A percentile compares a stretch with the other conserved stretches of the same genome.
phyloP scores from a whole-genome alignment of 2,113 vertebrate species.

The Hemichromis elongatus region DNA sequence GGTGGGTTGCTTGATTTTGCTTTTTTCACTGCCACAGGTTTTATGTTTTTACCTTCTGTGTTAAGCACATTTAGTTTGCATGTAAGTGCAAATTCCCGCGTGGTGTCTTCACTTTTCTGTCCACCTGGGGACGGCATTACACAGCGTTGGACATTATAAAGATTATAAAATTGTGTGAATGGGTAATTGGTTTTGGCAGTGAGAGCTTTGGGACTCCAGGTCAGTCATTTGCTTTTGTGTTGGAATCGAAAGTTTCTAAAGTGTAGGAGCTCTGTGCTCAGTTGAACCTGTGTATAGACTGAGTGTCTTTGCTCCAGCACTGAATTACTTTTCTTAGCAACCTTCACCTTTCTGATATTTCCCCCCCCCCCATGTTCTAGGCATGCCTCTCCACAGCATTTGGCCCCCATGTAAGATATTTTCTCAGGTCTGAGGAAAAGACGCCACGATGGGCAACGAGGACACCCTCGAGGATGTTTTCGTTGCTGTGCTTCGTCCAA shows the following conservation, averaged over 20 bases:
- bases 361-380: neutral
- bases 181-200: neutral
- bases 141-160: neutral
- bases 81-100: neutral
- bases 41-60: neutral
- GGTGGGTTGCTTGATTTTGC: neutral
- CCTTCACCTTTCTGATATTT: neutral
- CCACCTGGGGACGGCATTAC: neutral
- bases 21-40: neutral
- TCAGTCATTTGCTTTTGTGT: neutral
- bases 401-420: constrained; percentile 33
- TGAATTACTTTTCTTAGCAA: neutral
- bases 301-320: neutral
- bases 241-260: neutral
- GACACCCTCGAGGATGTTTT: constrained; percentile 86
- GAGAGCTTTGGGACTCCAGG: neutral
- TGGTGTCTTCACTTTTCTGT: neutral
- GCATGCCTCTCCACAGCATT: constrained; percentile 56
- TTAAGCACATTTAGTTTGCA: neutral
- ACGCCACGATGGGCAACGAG: constrained; percentile 85
- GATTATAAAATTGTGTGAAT: neutral
- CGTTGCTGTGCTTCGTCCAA: constrained; percentile 94
- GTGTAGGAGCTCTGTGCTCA: neutral
- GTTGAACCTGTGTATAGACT: neutral
- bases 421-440: constrained; percentile 25